phyloP scores from a whole-genome alignment of 2,113 vertebrate species.

The Archocentrus centrarchus region DNA sequence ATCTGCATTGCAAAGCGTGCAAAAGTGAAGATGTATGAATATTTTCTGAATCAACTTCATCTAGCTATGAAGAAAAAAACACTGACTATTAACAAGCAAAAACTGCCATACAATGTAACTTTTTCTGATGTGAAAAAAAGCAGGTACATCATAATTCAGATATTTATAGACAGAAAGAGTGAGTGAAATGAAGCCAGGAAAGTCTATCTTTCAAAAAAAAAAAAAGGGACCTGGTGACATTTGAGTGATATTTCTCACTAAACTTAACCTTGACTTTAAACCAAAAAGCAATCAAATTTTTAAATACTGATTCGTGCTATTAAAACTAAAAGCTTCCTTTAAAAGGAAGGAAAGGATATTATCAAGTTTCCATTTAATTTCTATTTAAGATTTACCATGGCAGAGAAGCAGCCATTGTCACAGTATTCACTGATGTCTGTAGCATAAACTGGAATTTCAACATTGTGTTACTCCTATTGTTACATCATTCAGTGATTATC shows the following conservation, averaged over 20 bases:
- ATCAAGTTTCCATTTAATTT: not conserved
- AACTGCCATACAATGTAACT: too few species aligned
- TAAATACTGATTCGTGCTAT: slow-evolving; percentile 12
- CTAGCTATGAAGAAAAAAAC: not conserved
- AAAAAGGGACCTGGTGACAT: slow-evolving; percentile 36
- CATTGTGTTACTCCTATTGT: too few species aligned
- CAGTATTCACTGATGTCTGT: not conserved
- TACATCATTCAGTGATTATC: not conserved
- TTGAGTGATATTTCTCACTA: slow-evolving; percentile 60
- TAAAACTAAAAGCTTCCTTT: slow-evolving; percentile 17
- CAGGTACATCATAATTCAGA: too few species aligned
- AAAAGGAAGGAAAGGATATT: not conserved
- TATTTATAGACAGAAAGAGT: too few species aligned
- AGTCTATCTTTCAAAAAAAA: slow-evolving; percentile 23
- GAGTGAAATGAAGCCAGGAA: not conserved
- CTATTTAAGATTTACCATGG: not conserved
- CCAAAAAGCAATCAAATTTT: slow-evolving; percentile 29
- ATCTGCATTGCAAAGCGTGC: not conserved
- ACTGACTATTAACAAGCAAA: not conserved
- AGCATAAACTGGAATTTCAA: not conserved
- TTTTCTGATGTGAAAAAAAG: too few species aligned
- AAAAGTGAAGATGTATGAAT: not conserved
- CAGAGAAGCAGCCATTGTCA: not conserved
- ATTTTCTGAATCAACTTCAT: not conserved
- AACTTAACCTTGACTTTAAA: slow-evolving; percentile 59